A percentile compares a stretch with the other conserved stretches of the same genome.
Evolutionary conservation across 2,797 vertebrate species (phyloP).

Genomic region (Pseudochirops corinnae): DNA sequence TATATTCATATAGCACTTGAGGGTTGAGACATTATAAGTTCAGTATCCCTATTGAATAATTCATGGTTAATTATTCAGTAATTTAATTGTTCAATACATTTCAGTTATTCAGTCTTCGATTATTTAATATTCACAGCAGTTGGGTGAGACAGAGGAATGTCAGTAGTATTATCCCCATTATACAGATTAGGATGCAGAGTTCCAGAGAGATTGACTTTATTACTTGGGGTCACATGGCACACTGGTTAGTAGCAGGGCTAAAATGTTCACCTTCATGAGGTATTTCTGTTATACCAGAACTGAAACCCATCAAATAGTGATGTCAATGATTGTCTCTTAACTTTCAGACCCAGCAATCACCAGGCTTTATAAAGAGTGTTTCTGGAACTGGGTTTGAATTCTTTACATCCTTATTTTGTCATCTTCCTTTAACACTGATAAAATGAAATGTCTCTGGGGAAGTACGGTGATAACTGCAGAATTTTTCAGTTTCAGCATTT

Average conservation of each 20-base stretch:
- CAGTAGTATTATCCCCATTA: neutral
- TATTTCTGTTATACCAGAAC: neutral
- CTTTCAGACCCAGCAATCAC: neutral
- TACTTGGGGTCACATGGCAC: neutral
- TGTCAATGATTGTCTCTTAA: conserved; percentile 28
- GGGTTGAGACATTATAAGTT: neutral
- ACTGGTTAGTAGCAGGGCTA: neutral
- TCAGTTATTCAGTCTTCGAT: neutral
- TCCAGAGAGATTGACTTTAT: neutral
- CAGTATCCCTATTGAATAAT: neutral
- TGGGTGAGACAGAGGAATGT: neutral
- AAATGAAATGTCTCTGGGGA: neutral
- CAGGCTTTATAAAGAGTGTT: neutral
- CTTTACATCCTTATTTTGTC: neutral
- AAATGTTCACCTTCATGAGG: neutral
- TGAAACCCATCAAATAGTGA: neutral
- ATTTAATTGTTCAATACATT: neutral
- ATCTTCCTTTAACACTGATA: conserved; percentile 7
- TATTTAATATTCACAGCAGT: neutral
- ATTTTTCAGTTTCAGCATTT: conserved; percentile 17
- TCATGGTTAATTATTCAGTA: neutral
- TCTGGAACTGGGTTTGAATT: conserved; percentile 22
- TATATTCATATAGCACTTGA: neutral
- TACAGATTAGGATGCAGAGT: neutral
- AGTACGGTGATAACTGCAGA: neutral